Base-by-base conservation (phyloP, 2,113 vertebrate species). In the Rhizomys pruinosus region DNA sequence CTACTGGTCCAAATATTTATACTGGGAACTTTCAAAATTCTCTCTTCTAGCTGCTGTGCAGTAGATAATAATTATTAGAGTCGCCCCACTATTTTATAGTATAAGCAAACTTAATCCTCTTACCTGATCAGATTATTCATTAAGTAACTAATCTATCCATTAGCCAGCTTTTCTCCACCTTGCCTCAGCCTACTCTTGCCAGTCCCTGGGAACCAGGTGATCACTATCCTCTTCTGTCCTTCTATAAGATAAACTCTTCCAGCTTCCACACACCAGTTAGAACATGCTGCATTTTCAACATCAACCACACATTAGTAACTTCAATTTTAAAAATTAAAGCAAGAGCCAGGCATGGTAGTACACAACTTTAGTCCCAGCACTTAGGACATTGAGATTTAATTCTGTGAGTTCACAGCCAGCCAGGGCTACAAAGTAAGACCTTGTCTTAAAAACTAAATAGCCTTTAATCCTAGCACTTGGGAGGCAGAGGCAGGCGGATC, bases 291-390 rank as follows among this genome's bases (percentile, higher is more conserved):
- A 47, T 55, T 84, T 84, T 89, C 76, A 80, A n/a, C 79, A 89
- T 55, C 80, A 71, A 94, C 29, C 44, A 84, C 9, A 7, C 15
- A 82, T 76, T 81, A 80, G 4, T 63, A 80, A 66, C 74, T 82
- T 88, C 66, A 32, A 68, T 90, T 79, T 95, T 39, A 47, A 92
- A 89, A 82, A 66, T 84, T 81, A 89, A 95, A 92, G 44, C 29
- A 76, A 96, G 34, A 92, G 17, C 23, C 11, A 39, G 47, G 52
- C 20, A 7, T 37, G 34, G 76, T 25, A 32, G 76, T 47, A 23
- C 52, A 68, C 5, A 19, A 39, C 27, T 66, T 66, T 47, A 23
- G 64, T 47, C 29, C 42, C 39, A 27, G 81, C 42, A n/a, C 29
- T 68, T 32, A 32, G 34, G 4, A 52, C 6, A 11, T 52, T 52